Evolutionary conservation across 2,888 invertebrate genomes (phyloP), one percentile per base, ranked within the genome.

Genomic region (Dryobota labecula): DNA sequence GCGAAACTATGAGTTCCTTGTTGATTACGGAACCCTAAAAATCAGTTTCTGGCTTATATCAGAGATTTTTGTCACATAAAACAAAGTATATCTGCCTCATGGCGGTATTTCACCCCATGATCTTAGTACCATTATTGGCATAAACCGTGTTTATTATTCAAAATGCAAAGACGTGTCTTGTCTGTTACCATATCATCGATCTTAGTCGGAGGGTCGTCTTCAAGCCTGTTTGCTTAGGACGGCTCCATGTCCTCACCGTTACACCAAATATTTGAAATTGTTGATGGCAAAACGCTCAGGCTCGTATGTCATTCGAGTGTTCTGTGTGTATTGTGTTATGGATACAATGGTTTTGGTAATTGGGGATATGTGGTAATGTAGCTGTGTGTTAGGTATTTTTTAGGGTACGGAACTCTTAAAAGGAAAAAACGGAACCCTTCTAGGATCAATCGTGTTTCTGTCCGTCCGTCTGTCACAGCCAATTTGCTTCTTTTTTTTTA

Each of bases 221-320:
- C 60, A 61, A 70, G 72, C 74, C 64, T 91, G 90, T 92, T 92
- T 91, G 86, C 80, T 88, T 89, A 91, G 92, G 92, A 90, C 84
- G 70, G 82, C 76, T 80, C 86, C 88, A 86, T 86, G 88, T 88
- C 87, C 87, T 79, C 71, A 76, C 80, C 76, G 83, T 83, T 74
- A 89, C 83, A 84, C 86, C 92, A 94, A 94, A 94, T 94, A 94
- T 94, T 94, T 94, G 94, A 89, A 89, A 90, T 90, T 89, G 90
- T 89, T 92, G 93, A 94, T 93, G 90, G 90, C 90, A 89, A 89
- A 88, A 89, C 87, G 88, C 85, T 77, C 70, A 38, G 72, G 80
- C 78, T 88, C 86, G 84, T 83, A 86, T 88, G 88, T 88, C 88
- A 85, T 84, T 88, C 71, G 85, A 88, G 90, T 79, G 76, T 73